Conservation (phyloP, 2,797 vertebrate genomes). For the Lateolabrax maculatus region DNA sequence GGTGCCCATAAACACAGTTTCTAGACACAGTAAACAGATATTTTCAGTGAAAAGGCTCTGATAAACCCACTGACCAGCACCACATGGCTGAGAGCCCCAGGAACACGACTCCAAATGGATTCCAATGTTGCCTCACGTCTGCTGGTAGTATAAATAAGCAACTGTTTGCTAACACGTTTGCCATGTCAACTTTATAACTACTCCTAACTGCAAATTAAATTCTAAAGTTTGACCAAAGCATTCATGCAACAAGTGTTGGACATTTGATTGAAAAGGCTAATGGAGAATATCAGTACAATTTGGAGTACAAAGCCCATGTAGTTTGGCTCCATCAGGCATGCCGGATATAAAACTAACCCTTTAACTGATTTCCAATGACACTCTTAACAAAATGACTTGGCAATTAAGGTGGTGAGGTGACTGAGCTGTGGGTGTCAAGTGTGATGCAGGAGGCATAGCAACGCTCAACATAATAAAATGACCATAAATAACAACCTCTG, state of each 20-base stretch:
- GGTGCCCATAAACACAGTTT: not conserved
- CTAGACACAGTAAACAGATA: not conserved
- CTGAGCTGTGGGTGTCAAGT: slow-evolving; percentile 1
- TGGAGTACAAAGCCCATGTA: not conserved
- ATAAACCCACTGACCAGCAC: no score
- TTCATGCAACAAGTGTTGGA: not conserved
- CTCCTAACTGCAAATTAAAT: not conserved
- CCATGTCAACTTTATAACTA: not conserved
- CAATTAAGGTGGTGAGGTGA: not conserved
- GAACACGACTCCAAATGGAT: not conserved
- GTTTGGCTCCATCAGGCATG: not conserved
- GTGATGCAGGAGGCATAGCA: slow-evolving; percentile 8
- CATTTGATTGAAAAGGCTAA: not conserved
- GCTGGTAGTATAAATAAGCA: not conserved
- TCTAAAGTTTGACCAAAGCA: not conserved
- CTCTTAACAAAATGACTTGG: not conserved
- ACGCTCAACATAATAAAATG: slow-evolving; percentile 13
- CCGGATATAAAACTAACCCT: no score
- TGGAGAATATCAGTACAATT: not conserved
- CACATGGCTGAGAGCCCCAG: not conserved
- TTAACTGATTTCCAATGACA: not conserved
- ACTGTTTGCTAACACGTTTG: not conserved
- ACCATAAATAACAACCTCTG: slow-evolving; percentile 21
- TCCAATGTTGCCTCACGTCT: not conserved
- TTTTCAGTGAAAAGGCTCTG: no score